Evolutionary conservation across 2,797 vertebrate species (phyloP).

Genomic region (Sparidentex hasta): DNA sequence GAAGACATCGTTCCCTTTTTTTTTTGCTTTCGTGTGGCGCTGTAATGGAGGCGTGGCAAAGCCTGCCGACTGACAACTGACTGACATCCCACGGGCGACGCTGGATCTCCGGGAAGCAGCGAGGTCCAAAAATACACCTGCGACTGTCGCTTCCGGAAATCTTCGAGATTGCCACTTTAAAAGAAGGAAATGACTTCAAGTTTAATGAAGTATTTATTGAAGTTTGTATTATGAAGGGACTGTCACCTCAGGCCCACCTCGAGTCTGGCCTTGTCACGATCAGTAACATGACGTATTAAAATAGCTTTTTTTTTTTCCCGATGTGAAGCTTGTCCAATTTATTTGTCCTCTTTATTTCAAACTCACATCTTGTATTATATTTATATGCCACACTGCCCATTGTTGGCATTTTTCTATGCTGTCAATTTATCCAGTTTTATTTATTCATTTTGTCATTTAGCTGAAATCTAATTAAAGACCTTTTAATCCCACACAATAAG

Average conservation of each 20-base stretch:
- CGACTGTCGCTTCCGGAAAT: too few relatives aligned
- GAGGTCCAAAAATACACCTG: too few relatives aligned
- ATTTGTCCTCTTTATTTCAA: slow-evolving; percentile 1
- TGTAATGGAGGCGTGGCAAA: too few relatives aligned
- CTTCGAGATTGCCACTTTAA: too few relatives aligned
- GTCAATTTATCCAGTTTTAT: background rate
- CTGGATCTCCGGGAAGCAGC: too few relatives aligned
- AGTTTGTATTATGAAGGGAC: background rate
- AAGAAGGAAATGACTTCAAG: background rate
- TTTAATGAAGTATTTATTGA: background rate
- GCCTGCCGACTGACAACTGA: too few relatives aligned
- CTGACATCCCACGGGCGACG: too few relatives aligned
- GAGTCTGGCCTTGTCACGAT: background rate
- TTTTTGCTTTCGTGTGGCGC: too few relatives aligned
- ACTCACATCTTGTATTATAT: background rate
- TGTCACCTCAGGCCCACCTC: background rate
- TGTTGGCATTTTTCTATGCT: background rate
- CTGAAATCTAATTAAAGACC: background rate
- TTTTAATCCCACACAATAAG: background rate
- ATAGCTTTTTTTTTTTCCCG: background rate
- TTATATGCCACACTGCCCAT: too few relatives aligned
- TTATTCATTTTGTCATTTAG: background rate
- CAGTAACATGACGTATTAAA: background rate
- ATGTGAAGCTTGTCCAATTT: background rate
- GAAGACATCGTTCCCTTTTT: too few relatives aligned